phyloP scores from a whole-genome alignment of 2,797 vertebrate genomes.

The Pygocentrus nattereri region DNA sequence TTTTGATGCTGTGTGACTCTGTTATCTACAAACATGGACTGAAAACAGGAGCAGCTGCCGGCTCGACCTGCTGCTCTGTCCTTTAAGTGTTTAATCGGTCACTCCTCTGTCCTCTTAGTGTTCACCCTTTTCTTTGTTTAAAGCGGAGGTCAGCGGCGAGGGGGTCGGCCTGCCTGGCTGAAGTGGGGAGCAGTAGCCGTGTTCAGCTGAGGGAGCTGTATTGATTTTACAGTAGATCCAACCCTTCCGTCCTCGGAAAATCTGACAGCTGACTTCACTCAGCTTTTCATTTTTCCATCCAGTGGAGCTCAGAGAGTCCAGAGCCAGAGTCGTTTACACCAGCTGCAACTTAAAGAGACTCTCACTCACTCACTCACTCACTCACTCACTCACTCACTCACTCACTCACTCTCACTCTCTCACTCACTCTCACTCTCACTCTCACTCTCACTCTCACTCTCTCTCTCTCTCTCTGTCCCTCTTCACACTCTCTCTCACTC shows the following conservation, averaged over 20 bases:
- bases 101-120: too few relatives aligned
- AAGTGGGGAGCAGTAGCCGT: not conserved
- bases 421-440: too few relatives aligned
- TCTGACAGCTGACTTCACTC: conserved; percentile 22
- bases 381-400: not conserved
- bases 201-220: not conserved
- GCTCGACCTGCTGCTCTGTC: too few relatives aligned
- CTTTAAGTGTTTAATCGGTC: too few relatives aligned
- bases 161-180: too few relatives aligned
- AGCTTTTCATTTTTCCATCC: not conserved
- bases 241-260: conserved; percentile 12
- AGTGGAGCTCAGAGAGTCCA: conserved; percentile 22
- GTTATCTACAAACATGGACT: too few relatives aligned
- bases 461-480: not conserved
- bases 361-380: not conserved
- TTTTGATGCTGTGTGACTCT: too few relatives aligned
- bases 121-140: too few relatives aligned
- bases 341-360: not conserved
- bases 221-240: conserved; percentile 30
- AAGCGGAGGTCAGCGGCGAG: too few relatives aligned
- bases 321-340: conserved; percentile 19
- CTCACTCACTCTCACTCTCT: not conserved
- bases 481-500: too few relatives aligned
- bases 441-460: not conserved
- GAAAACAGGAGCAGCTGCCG: too few relatives aligned